Evolutionary conservation across 2,888 invertebrate species (phyloP), one percentile per base, ranked within the genome.

Genomic region (Epistrophella euchroma): DNA sequence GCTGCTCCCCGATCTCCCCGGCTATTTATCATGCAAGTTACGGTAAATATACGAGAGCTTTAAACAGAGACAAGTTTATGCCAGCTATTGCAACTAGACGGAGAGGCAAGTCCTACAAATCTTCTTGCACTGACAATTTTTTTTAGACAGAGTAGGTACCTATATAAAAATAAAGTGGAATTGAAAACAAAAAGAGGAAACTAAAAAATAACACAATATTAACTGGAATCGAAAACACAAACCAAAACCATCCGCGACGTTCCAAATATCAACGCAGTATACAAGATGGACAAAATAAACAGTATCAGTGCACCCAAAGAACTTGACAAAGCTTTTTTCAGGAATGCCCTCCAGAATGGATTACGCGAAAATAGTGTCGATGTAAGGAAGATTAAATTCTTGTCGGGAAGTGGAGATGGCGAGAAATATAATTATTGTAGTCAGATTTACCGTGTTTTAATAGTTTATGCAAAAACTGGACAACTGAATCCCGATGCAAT

Each of bases 371-470:
- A 88, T 9, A 6, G 28, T 15, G 0, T 47, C 5, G 78, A 88
- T n/a, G 76, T 90, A 0, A 43, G 43, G 9, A 9, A 13, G 13
- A 15, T 47, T 3, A 66, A 25, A 35, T 66, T 90, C 0, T 58
- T 89, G 22, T 82, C 90, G 6, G 91, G 91, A 55, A 91, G 91
- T 83, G 88, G 84, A 47, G 83, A 79, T 2, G 92, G 91, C 0
- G 92, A 92, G 43, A 92, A 28, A 52, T 19, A 92, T 78, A 92
- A 90, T 5, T 1, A 32, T 70, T 91, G 91, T 82, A 91, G 91
- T 81, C 88, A 90, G 55, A 91, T 91, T 35, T 92, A 90, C 88
- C 90, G 91, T 1, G 89, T 88, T 0, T 87, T 75, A 62, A 56
- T 92, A 25, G 6, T 40, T 10, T 52, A 52, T 25, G 22, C 37